Base-by-base conservation (phyloP, 2,113 vertebrate genomes). In the Scalopus aquaticus region DNA sequence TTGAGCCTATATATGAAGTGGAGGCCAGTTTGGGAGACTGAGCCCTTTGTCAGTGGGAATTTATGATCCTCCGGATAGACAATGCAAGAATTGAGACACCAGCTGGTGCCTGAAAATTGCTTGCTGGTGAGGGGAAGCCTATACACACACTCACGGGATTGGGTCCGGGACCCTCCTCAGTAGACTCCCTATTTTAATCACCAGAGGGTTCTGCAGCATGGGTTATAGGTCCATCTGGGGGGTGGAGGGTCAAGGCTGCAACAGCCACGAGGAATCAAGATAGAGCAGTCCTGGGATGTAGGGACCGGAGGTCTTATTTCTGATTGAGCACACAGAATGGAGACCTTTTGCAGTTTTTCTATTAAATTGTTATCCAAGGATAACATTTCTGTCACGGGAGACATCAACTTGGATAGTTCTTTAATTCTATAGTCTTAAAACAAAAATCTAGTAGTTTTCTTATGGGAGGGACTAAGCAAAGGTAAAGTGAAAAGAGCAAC, bases 271-370 rank as follows among this genome's bases (percentile, higher is more conserved):
- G 10, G 56, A 56, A 17, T 30, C 13, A 37, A 35, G 58, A 9
- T 0, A 1, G 67, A 32, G 35, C 19, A 9, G 3, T 19, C 65
- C 9, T 24, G 6, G 19, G 26, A 6, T 0, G 1, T 4, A 9
- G 26, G 17, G 32, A 3, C 28, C 4, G 64, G 11, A 58, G 67
- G 58, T 5, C 74, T 56, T 32, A 46, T 8, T 79, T 64, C 82
- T 37, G 28, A 20, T 46, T 11, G n/a, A 81, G 37, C 58, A 74
- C 69, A 46, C 28, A 32, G 60, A 67, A 88, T 32, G 5, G 30
- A 73, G 46, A 9, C 24, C 46, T 46, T 32, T 32, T 32, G 44
- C 54, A 15, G 42, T 17, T 82, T 67, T 79, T 67, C 80, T 51
- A 28, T 5, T 10, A 67, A 89, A 85, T n/a, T 54, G 54, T 26